phyloP scores from a whole-genome alignment of 2,113 vertebrate genomes.

The Salvelinus namaycush region DNA sequence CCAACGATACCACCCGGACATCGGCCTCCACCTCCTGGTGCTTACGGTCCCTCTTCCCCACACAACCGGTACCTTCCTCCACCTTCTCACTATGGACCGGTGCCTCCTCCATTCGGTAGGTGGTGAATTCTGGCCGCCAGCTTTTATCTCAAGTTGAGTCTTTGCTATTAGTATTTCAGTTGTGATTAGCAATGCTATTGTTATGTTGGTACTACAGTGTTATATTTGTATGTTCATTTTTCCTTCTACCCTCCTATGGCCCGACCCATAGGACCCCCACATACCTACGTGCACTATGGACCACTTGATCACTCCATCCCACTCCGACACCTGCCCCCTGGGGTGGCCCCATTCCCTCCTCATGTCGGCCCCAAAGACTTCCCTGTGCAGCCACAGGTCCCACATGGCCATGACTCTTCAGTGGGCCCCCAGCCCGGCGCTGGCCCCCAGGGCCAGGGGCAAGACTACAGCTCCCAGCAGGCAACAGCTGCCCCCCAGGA shows the following conservation, averaged over 20 bases:
- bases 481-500: constrained; percentile 70
- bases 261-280: constrained; percentile 72
- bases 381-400: constrained; percentile 35
- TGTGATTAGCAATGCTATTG: neutral
- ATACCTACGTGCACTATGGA: constrained; percentile 66
- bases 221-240: neutral
- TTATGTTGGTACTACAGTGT: neutral
- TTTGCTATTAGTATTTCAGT: too few relatives aligned
- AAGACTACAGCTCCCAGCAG: constrained; percentile 68
- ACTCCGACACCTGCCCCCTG: constrained; percentile 67
- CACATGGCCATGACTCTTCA: constrained; percentile 25
- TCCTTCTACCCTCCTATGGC: constrained; percentile 51
- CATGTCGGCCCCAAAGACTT: constrained; percentile 61
- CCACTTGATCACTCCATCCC: constrained; percentile 55
- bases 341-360: constrained; percentile 65
- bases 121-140: neutral
- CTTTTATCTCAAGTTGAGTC: too few relatives aligned
- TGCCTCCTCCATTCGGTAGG: constrained; percentile 68
- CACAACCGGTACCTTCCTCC: constrained; percentile 61
- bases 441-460: constrained; percentile 21
- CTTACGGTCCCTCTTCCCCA: constrained; percentile 39
- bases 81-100: constrained; percentile 66
- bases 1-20: constrained; percentile 29
- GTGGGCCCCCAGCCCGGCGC: constrained; percentile 32
- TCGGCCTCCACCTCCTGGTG: neutral